Conservation (phyloP, 2,888 invertebrate genomes). For the Chloroclystis v-ata region DNA sequence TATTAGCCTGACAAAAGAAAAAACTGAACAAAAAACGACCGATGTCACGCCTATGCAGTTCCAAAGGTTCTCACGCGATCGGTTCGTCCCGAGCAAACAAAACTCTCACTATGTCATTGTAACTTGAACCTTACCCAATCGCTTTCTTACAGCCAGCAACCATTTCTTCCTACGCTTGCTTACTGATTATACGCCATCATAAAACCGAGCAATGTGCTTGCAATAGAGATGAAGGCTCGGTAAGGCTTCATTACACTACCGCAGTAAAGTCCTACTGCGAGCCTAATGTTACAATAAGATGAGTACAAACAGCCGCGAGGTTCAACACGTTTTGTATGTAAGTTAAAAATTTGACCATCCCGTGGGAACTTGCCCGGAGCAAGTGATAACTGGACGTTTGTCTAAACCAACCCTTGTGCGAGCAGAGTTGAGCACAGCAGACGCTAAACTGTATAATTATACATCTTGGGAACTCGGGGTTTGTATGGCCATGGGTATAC, state of each 20-base stretch:
- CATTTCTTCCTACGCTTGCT: constrained; percentile 44
- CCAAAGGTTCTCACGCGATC: constrained; percentile 72
- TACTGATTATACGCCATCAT: no score
- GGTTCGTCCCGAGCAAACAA: constrained; percentile 64
- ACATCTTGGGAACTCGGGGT: constrained; percentile 47
- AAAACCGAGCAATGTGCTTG: constrained; percentile 43
- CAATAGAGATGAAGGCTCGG: no score
- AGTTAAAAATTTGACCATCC: constrained; percentile 63
- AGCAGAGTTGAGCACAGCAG: constrained; percentile 37
- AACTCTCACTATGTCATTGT: constrained; percentile 53
- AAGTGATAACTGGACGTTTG: constrained; percentile 73
- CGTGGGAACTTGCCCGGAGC: constrained; percentile 70
- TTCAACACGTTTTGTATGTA: constrained; percentile 62
- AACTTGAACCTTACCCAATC: constrained; percentile 49
- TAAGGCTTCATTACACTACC: constrained; percentile 62
- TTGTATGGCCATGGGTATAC: constrained; percentile 31
- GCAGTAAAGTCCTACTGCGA: constrained; percentile 41
- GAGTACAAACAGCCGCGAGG: constrained; percentile 51
- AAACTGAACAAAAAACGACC: constrained; percentile 59
- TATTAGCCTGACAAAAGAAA: constrained; percentile 61
- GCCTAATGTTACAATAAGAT: constrained; percentile 59
- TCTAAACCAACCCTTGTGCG: constrained; percentile 56
- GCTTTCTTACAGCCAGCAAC: constrained; percentile 39
- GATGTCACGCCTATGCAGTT: constrained; percentile 76
- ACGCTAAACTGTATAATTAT: constrained; percentile 61